Base-by-base conservation (phyloP, 2,113 vertebrate genomes). In the Anthoscopus minutus region DNA sequence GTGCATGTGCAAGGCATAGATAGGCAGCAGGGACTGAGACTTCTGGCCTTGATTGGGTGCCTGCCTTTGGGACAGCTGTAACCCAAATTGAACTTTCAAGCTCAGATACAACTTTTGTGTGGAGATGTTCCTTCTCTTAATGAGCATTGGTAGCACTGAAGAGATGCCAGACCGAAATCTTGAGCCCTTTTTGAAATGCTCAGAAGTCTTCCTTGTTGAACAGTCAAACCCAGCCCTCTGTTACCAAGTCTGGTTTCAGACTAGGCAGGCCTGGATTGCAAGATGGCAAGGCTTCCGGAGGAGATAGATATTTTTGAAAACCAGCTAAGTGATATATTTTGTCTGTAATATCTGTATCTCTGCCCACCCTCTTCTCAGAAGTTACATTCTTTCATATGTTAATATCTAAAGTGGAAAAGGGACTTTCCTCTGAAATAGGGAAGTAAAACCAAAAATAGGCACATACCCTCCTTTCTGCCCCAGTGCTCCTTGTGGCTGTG, bases 391-490 rank as follows among this genome's bases (percentile, higher is more conserved):
- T 73, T 40, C 40, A 23, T 38, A 3, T 45, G 35, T 61, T 90
- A 30, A n/a, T 61, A 33, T 42, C 51, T 44, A 30, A 87, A 89
- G 69, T 60, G 35, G 11, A 47, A 74, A 67, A 84, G 48, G 38
- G 24, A 48, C 22, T 77, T 74, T 67, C 40, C 58, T 76, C 47
- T 66, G 47, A 87, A 92, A 84, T n/a, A 35, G 17, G n/a, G 79
- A 94, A 92, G 80, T 76, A 82, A 79, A 81, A 45, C 14, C 16
- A 54, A 72, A 86, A 92, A 6, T 12, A 40, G 57, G n/a, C 19
- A 6, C 4, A 1, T 7, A 1, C 9, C 0, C 21, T 20, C 10
- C 20, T 28, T 28, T 5, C 8, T 16, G 20, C 2, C 3, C 2
- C 57, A 7, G 7, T 27, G 47, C 12, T 64, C 22, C 33, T 2